Evolutionary conservation across 2,113 vertebrate genomes (phyloP).

Genomic region (Saccopteryx bilineata): DNA sequence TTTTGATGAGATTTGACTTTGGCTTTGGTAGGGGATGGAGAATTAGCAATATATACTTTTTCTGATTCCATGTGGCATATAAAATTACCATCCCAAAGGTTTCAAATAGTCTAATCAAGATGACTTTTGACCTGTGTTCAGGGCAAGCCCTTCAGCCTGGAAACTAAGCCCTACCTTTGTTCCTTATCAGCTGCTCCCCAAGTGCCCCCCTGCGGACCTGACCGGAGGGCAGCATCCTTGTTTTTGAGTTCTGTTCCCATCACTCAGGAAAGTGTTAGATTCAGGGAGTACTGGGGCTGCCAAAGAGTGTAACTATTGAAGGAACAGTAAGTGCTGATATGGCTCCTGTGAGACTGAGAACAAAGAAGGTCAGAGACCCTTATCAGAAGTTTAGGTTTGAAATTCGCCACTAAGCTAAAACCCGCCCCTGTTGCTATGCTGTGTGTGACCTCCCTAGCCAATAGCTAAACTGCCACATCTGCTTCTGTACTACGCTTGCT

Average conservation of each 20-base stretch:
- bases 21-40: not conserved
- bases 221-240: not conserved
- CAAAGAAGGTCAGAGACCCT: too few species aligned
- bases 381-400: too few species aligned
- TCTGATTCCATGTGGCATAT: not conserved
- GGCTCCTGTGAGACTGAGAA: too few species aligned
- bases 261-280: not conserved
- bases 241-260: not conserved
- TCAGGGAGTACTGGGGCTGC: too few species aligned
- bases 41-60: constrained; percentile 28
- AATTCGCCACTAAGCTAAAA: too few species aligned
- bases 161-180: not conserved
- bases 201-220: not conserved
- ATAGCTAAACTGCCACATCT: too few species aligned
- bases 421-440: too few species aligned
- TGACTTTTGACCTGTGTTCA: not conserved
- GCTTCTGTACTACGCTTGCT: too few species aligned
- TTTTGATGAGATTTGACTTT: not conserved
- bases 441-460: too few species aligned
- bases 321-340: too few species aligned
- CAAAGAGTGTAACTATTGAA: too few species aligned
- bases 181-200: not conserved
- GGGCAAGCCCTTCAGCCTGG: not conserved
- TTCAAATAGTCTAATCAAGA: not conserved
- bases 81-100: not conserved